phyloP scores from a whole-genome alignment of 2,113 vertebrate species.

The Dipodomys merriami region DNA sequence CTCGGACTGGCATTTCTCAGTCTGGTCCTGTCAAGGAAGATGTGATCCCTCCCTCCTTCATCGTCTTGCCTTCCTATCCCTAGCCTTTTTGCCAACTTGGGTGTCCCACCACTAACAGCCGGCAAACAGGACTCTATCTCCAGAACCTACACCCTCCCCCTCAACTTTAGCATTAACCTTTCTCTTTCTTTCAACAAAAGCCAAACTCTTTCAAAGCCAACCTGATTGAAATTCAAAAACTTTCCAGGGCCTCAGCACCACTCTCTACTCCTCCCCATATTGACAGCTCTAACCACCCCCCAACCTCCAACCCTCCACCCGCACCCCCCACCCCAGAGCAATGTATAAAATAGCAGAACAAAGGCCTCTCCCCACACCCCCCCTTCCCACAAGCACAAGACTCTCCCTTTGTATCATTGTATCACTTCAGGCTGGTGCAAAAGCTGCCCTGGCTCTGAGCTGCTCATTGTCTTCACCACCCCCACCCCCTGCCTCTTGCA shows the following conservation, averaged over 20 bases:
- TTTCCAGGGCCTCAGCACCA: slow-evolving; percentile 83
- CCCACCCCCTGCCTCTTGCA: slow-evolving; percentile 64
- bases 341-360: slow-evolving; percentile 87
- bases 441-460: slow-evolving; percentile 72
- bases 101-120: slow-evolving; percentile 74
- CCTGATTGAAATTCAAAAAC: slow-evolving; percentile 90
- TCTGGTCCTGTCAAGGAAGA: background rate
- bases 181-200: slow-evolving; percentile 85
- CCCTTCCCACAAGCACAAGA: slow-evolving; percentile 82
- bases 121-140: slow-evolving; percentile 68
- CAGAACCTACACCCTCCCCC: slow-evolving; percentile 80
- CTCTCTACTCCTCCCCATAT: slow-evolving; percentile 86
- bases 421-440: slow-evolving; percentile 76
- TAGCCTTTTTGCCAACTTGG: slow-evolving; percentile 70
- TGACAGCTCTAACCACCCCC: slow-evolving; percentile 77
- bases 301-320: slow-evolving; percentile 80
- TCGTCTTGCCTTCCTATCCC: slow-evolving; percentile 45
- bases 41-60: background rate
- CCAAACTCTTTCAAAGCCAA: slow-evolving; percentile 89
- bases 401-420: slow-evolving; percentile 82
- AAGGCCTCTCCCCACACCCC: slow-evolving; percentile 82
- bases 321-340: slow-evolving; percentile 75
- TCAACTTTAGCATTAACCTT: slow-evolving; percentile 83
- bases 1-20: background rate
- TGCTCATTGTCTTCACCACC: slow-evolving; percentile 73